phyloP scores from a whole-genome alignment of 1,140 invertebrate genomes.

The Protaetia brevitarsis region DNA sequence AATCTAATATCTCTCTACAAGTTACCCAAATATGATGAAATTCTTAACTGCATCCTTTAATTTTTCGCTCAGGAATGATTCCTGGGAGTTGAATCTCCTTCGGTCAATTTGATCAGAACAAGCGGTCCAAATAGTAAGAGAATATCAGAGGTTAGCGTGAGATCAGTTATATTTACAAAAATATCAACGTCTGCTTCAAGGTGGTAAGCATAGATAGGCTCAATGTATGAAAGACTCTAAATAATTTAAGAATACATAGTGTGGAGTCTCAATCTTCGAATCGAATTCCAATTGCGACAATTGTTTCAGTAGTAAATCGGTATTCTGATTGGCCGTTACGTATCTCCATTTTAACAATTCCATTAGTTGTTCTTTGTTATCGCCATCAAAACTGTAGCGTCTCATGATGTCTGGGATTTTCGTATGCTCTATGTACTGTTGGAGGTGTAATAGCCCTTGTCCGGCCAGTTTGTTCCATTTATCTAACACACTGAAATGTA shows the following conservation, averaged over 20 bases:
- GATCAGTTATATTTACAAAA: conserved; percentile 33
- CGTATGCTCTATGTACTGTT: conserved; percentile 52
- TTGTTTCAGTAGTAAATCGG: conserved; percentile 45
- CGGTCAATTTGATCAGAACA: conserved; percentile 59
- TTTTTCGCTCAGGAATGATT: conserved; percentile 57
- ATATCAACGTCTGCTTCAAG: conserved; percentile 33
- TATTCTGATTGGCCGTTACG: conserved; percentile 40
- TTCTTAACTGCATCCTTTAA: conserved; percentile 58
- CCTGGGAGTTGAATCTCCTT: conserved; percentile 54
- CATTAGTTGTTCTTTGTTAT: conserved; percentile 41
- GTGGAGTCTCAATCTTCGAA: conserved; percentile 50
- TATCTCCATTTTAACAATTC: conserved; percentile 56
- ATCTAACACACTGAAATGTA: conserved; percentile 35
- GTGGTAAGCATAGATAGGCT: conserved; percentile 39
- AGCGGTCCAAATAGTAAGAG: conserved; percentile 63
- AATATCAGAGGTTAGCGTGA: conserved; percentile 52
- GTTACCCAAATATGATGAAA: conserved; percentile 62
- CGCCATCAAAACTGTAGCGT: conserved; percentile 43
- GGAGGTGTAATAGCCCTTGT: conserved; percentile 51
- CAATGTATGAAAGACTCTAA: conserved; percentile 44
- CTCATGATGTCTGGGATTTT: conserved; percentile 51
- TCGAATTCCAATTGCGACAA: conserved; percentile 49
- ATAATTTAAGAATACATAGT: conserved; percentile 47
- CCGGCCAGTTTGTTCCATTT: conserved; percentile 53
- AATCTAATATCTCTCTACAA: neutral